phyloP scores from a whole-genome alignment of 2,888 invertebrate species.

The Stenurella melanura region DNA sequence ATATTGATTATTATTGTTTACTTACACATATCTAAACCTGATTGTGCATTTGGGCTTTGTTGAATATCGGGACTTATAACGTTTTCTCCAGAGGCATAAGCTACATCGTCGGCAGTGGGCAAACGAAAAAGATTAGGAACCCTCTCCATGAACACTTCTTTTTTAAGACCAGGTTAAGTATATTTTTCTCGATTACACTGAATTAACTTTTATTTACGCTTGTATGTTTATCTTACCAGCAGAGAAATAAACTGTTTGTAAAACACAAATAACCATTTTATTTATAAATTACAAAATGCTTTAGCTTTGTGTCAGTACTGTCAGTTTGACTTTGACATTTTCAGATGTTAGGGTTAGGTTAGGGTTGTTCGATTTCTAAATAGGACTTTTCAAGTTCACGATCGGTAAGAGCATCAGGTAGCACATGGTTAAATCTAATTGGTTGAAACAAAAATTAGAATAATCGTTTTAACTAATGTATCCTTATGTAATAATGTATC shows the following conservation, averaged over 20 bases:
- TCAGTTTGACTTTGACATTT: background rate
- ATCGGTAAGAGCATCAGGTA: too few species aligned
- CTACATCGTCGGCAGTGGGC: constrained; percentile 45
- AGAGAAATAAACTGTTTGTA: background rate
- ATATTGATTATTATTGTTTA: constrained; percentile 46
- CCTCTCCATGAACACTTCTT: constrained; percentile 24
- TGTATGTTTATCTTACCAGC: background rate
- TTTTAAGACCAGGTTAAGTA: background rate
- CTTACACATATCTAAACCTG: constrained; percentile 65
- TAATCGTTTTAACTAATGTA: too few species aligned
- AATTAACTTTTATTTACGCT: background rate
- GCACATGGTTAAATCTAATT: too few species aligned
- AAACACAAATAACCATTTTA: background rate
- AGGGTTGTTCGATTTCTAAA: too few species aligned
- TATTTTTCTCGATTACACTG: background rate
- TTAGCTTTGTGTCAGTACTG: background rate
- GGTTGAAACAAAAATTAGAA: too few species aligned
- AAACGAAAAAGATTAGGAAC: constrained; percentile 29
- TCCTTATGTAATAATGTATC: too few species aligned
- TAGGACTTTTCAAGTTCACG: too few species aligned
- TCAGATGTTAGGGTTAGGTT: too few species aligned
- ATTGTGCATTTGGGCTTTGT: constrained; percentile 53
- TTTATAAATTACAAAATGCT: background rate
- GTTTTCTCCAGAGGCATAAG: background rate
- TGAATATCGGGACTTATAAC: constrained; percentile 39